These are phyloP conservation scores for Ectemnius cavifrons DNA, from an alignment of 2,888 invertebrate genomes.

Conservation along the genomic window DNA sequence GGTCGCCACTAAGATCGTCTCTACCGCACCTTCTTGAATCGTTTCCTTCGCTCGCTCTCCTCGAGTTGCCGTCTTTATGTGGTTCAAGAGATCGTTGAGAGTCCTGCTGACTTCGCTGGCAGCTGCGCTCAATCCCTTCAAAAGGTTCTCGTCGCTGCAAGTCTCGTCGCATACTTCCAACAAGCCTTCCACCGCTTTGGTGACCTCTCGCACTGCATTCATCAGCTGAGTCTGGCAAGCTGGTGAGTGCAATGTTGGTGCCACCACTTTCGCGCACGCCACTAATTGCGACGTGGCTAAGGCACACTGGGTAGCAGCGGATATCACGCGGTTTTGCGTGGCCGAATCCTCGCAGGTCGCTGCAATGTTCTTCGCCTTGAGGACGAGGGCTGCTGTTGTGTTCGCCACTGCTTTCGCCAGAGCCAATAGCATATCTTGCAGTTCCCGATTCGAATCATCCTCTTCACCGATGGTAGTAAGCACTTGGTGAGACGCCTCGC, in stretches of 20 bases:
- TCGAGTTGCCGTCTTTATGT: constrained; percentile 87
- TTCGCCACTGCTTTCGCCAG: constrained; percentile 98
- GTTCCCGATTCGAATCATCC: constrained; percentile 89
- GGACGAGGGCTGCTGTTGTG: constrained; percentile 96
- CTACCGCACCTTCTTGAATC: constrained; percentile 87
- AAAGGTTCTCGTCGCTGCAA: constrained; percentile 83
- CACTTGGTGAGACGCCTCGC: constrained; percentile 97
- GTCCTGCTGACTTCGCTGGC: constrained; percentile 94
- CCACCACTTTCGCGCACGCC: constrained; percentile 96
- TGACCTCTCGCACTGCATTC: constrained; percentile 95
- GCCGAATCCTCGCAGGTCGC: constrained; percentile 90
- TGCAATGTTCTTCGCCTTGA: constrained; percentile 97
- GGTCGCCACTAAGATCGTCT: constrained; percentile 93
- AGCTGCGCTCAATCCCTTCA: constrained; percentile 89
- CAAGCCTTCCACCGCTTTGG: constrained; percentile 93
- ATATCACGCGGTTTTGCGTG: constrained; percentile 93
- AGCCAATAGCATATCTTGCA: constrained; percentile 93
- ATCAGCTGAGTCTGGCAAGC: constrained; percentile 94
- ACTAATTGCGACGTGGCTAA: constrained; percentile 98
- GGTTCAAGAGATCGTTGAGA: constrained; percentile 92
- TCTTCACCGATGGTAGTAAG: constrained; percentile 96
- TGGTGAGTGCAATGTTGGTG: constrained; percentile 89
- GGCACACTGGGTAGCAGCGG: constrained; percentile 97
- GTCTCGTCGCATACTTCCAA: constrained; percentile 89
- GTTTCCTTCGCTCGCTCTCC: constrained; percentile 83